These are phyloP conservation scores for Chaenogobius annularis DNA, from an alignment of 2,113 vertebrate genomes.

Conservation along the genomic window DNA sequence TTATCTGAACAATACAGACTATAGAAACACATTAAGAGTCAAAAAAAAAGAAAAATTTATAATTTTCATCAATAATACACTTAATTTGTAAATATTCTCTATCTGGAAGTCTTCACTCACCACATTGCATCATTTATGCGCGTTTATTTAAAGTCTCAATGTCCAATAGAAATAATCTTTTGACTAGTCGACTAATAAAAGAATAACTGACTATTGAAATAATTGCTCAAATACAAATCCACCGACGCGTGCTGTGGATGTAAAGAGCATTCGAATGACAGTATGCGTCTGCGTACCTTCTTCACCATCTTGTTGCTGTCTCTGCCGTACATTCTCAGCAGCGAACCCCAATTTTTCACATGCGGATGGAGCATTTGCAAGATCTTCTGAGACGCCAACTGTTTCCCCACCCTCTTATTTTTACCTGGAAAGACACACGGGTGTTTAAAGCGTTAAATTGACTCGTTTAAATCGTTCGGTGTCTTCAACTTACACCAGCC, in stretches of 20 bases:
- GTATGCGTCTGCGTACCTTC: conserved; percentile 78
- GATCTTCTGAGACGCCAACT: conserved; percentile 97
- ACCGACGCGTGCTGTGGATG: no score
- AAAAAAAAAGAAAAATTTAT: no score
- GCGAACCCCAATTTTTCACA: conserved; percentile 97
- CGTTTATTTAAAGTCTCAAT: no score
- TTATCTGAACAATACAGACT: no score
- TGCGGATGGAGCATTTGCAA: conserved; percentile 97
- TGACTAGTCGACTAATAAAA: no score
- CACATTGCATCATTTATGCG: no score
- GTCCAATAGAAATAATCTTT: no score
- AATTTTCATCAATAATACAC: no score
- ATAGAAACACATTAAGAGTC: no score
- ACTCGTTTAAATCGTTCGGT: background rate
- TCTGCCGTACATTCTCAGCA: conserved; percentile 96
- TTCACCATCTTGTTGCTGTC: conserved; percentile 98
- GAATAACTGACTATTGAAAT: no score
- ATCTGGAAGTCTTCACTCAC: no score
- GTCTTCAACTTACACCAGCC: conserved; percentile 94
- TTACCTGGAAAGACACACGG: conserved; percentile 80
- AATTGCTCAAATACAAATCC: background rate
- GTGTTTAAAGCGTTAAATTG: background rate
- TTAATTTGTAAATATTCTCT: no score
- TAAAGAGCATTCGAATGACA: background rate
- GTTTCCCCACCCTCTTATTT: conserved; percentile 97